A percentile compares a stretch with the other conserved stretches of the same genome.
These are phyloP conservation scores for Amphipyra berbera DNA, from an alignment of 2,888 invertebrate genomes.

Conservation along the genomic window DNA sequence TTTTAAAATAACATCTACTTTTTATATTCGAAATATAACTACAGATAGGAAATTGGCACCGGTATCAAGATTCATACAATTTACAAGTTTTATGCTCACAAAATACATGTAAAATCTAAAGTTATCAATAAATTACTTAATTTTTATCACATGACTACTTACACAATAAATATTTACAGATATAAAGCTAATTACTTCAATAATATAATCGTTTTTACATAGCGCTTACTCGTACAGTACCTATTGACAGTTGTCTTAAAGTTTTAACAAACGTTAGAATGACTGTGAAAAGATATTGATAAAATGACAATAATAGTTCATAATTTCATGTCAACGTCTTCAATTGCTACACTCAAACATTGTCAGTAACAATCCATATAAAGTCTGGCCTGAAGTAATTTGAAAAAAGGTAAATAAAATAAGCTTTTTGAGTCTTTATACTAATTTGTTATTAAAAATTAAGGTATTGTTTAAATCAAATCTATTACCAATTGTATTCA, in stretches of 20 bases:
- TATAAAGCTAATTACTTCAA: conserved; percentile 51
- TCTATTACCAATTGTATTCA: too few relatives aligned
- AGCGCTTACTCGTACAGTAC: conserved; percentile 48
- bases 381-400: too few relatives aligned
- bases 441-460: too few relatives aligned
- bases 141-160: conserved; percentile 82
- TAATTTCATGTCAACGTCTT: conserved; percentile 24
- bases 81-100: conserved; percentile 66
- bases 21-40: conserved; percentile 52
- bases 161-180: conserved; percentile 73
- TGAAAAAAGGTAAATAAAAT: too few relatives aligned
- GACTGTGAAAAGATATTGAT: conserved; percentile 47
- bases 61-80: conserved; percentile 66
- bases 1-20: conserved; percentile 42
- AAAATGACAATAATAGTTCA: conserved; percentile 29
- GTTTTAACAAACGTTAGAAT: conserved; percentile 26
- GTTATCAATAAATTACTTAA: conserved; percentile 83
- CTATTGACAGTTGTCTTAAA: conserved; percentile 35
- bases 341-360: conserved; percentile 13
- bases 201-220: conserved; percentile 61
- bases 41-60: conserved; percentile 78
- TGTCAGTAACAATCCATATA: not conserved
- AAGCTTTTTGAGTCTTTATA: too few relatives aligned
- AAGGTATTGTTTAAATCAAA: too few relatives aligned
- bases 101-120: conserved; percentile 77